Evolutionary conservation across 1,140 invertebrate genomes (phyloP), one percentile per base, ranked within the genome.

Genomic region (Papilio machaon): DNA sequence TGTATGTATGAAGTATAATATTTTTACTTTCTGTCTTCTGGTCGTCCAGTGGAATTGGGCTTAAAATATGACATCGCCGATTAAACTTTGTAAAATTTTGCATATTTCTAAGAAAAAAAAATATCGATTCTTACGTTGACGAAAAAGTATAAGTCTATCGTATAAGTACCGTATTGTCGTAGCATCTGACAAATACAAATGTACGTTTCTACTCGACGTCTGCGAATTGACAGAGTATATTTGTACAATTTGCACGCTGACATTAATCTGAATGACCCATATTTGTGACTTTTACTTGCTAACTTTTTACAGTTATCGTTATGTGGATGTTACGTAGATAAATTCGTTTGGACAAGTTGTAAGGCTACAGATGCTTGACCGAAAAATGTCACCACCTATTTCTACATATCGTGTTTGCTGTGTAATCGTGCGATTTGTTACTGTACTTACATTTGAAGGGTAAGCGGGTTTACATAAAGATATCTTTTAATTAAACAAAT

Each of bases 401-500:
- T 70, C 30, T 70, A 70, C 64, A 70, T 70, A 70, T 15, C 11
- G 4, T 11, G 13, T 70, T 67, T 13, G 10, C 9, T 64, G 23
- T 30, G 23, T 64, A 38, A 35, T 38, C 35, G 58, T 70, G 30
- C 64, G 64, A 70, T 70, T 70, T 70, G 13, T 70, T 70, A 35
- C 30, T 70, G 5, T 49, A 54, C 46, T 30, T 49, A 52, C 47
- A 75, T 52, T 75, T 75, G 74, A 75, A 75, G 74, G 81, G 77
- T 38, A 54, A 75, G 30, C 78, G 78, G 35, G 54, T 76, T 58
- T 75, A 58, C 80, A 82, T 79, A 83, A n/a, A 75, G 58, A 80
- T 84, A 85, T 85, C 83, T 76, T 70, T 43, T 60, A 82, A 64
- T 73, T 79, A 79, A 70, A 77, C 77, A 79, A 79, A 82, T 38